Conservation (phyloP, 2,888 invertebrate species). For the Xylota segnis region DNA sequence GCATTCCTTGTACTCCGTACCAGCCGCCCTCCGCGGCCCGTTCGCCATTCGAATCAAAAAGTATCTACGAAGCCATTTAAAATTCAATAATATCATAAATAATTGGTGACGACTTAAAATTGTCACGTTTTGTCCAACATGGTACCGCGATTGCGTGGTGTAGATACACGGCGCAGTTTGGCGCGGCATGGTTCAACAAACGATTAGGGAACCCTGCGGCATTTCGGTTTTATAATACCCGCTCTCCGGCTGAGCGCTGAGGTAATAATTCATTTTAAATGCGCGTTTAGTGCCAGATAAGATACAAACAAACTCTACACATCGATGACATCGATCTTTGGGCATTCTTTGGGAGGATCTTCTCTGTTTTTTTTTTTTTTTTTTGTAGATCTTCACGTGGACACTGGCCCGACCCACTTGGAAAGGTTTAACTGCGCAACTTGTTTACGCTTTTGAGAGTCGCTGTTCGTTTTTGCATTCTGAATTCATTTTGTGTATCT, state of each 20-base stretch:
- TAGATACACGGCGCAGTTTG: slow-evolving; percentile 23
- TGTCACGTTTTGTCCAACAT: slow-evolving; percentile 72
- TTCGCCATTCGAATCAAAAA: slow-evolving; percentile 5
- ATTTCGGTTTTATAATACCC: slow-evolving; percentile 42
- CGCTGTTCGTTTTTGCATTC: slow-evolving; percentile 28
- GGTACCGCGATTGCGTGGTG: slow-evolving; percentile 26
- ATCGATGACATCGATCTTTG: slow-evolving; percentile 63
- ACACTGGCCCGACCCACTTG: slow-evolving; percentile 44
- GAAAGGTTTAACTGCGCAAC: slow-evolving; percentile 44
- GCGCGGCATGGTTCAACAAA: slow-evolving; percentile 68
- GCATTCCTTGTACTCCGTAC: slow-evolving; percentile 12
- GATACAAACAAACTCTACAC: slow-evolving; percentile 29
- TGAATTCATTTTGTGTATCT: slow-evolving; percentile 31
- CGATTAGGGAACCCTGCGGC: slow-evolving; percentile 73
- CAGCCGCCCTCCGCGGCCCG: not conserved
- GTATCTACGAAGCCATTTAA: slow-evolving; percentile 52
- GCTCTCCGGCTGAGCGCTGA: slow-evolving; percentile 19
- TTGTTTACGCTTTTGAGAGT: slow-evolving; percentile 8
- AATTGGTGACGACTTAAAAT: slow-evolving; percentile 74
- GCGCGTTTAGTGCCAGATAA: slow-evolving; percentile 72
- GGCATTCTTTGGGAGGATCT: slow-evolving; percentile 29
- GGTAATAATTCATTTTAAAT: slow-evolving; percentile 75
- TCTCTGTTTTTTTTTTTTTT: not conserved
- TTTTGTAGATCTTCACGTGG: slow-evolving; percentile 14
- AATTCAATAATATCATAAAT: slow-evolving; percentile 73